Evolutionary conservation across 2,888 invertebrate species (phyloP).

Genomic region (Notodonta dromedarius): DNA sequence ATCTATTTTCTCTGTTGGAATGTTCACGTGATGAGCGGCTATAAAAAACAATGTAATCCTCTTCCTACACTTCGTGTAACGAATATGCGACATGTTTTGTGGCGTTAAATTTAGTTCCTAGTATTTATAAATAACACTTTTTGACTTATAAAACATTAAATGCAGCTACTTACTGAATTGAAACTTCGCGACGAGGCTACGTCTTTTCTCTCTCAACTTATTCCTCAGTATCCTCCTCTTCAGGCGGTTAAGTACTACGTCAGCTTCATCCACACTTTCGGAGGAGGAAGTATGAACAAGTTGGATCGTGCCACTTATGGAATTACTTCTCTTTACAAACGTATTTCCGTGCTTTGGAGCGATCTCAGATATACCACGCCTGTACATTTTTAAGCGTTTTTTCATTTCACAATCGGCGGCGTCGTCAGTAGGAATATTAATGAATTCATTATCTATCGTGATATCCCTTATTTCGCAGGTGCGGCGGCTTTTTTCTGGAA

Average conservation of each 20-base stretch:
- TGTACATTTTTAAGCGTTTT: conserved; percentile 79
- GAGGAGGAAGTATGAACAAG: conserved; percentile 73
- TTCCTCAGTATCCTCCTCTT: conserved; percentile 80
- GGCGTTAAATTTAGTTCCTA: not conserved
- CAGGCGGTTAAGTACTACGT: conserved; percentile 76
- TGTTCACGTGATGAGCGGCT: conserved; percentile 23
- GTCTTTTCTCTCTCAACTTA: conserved; percentile 76
- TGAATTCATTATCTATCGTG: conserved; percentile 69
- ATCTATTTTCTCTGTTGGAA: conserved; percentile 29
- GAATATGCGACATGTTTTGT: conserved; percentile 22
- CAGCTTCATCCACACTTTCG: conserved; percentile 81
- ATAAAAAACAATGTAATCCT: conserved; percentile 27
- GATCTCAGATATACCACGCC: conserved; percentile 79
- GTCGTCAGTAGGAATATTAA: conserved; percentile 71
- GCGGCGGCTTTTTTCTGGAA: conserved; percentile 47
- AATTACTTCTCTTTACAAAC: conserved; percentile 67
- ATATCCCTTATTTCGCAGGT: conserved; percentile 55
- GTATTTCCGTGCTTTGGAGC: conserved; percentile 52
- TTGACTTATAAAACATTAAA: not conserved
- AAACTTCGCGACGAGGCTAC: conserved; percentile 63
- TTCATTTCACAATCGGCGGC: conserved; percentile 77
- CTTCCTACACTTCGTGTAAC: conserved; percentile 21
- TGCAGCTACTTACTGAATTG: conserved; percentile 61
- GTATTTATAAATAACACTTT: not conserved
- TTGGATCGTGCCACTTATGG: conserved; percentile 61